Evolutionary conservation across 2,113 vertebrate species (phyloP).

Genomic region (Larimichthys polyactis): DNA sequence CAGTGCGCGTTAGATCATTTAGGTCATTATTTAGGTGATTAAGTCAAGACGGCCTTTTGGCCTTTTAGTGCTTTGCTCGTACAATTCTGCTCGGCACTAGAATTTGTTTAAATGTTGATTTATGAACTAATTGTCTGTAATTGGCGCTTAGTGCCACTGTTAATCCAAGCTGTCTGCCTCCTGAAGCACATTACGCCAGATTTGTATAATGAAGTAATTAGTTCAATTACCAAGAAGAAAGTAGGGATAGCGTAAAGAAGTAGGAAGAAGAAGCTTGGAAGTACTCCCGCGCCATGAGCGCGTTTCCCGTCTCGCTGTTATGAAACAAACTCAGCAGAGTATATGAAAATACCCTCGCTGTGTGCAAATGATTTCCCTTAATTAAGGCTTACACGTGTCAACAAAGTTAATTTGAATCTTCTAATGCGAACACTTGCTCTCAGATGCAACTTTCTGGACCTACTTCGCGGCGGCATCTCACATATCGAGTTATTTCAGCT

Average conservation of each 20-base stretch:
- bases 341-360: slow-evolving; percentile 12
- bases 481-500: slow-evolving; percentile 31
- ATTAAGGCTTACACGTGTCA: slow-evolving; percentile 41
- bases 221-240: slow-evolving; percentile 78
- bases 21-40: background rate
- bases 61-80: slow-evolving; percentile 35
- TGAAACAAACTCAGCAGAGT: slow-evolving; percentile 40
- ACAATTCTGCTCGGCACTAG: slow-evolving; percentile 48
- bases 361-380: slow-evolving; percentile 27
- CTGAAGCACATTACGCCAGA: slow-evolving; percentile 81
- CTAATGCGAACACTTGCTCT: slow-evolving; percentile 12
- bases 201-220: slow-evolving; percentile 86
- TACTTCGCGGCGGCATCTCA: background rate
- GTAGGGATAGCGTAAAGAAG: slow-evolving; percentile 54
- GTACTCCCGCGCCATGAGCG: slow-evolving; percentile 16
- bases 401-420: slow-evolving; percentile 45
- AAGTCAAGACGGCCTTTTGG: slow-evolving; percentile 44
- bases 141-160: slow-evolving; percentile 81
- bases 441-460: background rate
- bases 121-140: slow-evolving; percentile 85
- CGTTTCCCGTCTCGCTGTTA: slow-evolving; percentile 36
- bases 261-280: slow-evolving; percentile 45
- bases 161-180: slow-evolving; percentile 82
- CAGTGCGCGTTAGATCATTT: background rate
- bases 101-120: slow-evolving; percentile 85